Evolutionary conservation across 2,113 vertebrate species (phyloP).

Genomic region (Hylia prasina): DNA sequence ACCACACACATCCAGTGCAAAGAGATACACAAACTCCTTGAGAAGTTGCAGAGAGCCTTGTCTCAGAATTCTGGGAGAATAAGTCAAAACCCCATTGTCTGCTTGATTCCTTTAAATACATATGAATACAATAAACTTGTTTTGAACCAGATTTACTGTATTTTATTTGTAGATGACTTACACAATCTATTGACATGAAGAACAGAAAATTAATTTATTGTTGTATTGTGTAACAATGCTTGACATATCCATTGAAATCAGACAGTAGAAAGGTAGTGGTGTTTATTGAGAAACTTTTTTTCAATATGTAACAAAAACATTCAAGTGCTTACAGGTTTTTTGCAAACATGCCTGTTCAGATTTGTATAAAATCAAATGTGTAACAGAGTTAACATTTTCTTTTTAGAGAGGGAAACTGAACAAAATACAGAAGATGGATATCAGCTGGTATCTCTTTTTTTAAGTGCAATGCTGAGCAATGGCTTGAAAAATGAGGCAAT

Average conservation of each 20-base stretch:
- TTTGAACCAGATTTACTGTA: not conserved
- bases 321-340: not conserved
- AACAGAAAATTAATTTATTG: not conserved
- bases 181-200: not conserved
- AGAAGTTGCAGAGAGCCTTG: not conserved
- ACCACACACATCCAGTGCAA: accelerated
- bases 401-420: not conserved
- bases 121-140: not conserved
- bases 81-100: not conserved
- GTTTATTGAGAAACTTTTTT: not conserved
- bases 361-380: not conserved
- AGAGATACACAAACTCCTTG: not conserved
- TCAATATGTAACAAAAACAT: not conserved
- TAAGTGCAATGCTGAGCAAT: not conserved
- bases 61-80: not conserved
- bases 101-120: not conserved
- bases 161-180: not conserved
- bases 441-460: not conserved
- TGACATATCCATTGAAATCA: not conserved
- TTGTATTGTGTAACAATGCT: not conserved
- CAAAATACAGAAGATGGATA: not conserved
- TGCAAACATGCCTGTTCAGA: not conserved
- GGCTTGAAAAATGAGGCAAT: slow-evolving; percentile 24
- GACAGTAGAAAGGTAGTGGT: not conserved
- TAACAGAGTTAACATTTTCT: accelerated